These are phyloP conservation scores for Gortyna flavago DNA, from an alignment of 2,888 invertebrate genomes.

Conservation along the genomic window DNA sequence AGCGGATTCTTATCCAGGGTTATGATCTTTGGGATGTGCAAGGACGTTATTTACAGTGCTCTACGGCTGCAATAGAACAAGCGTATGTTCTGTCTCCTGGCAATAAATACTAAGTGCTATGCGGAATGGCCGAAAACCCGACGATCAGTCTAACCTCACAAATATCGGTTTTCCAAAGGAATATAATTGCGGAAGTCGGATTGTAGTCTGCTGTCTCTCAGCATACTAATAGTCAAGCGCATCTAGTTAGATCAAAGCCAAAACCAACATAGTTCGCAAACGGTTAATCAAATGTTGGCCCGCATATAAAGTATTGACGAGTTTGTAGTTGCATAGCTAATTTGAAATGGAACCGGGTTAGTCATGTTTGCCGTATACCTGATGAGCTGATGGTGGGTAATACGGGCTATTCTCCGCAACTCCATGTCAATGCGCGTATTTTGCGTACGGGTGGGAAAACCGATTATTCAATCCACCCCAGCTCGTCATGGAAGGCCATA, in stretches of 20 bases:
- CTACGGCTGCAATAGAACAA: not conserved
- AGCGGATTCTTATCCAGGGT: not conserved
- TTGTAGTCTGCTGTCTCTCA: not conserved
- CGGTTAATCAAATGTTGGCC: constrained; percentile 49
- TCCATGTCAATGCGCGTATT: too few relatives aligned
- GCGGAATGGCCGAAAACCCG: not conserved
- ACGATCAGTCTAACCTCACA: not conserved
- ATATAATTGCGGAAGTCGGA: constrained; percentile 22
- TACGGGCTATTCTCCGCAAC: too few relatives aligned
- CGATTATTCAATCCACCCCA: too few relatives aligned
- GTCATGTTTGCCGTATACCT: constrained; percentile 1
- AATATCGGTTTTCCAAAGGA: constrained; percentile 23
- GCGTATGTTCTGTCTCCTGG: not conserved
- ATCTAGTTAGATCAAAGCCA: constrained; percentile 39
- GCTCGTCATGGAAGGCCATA: too few relatives aligned
- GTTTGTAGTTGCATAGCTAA: constrained; percentile 15
- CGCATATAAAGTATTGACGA: constrained; percentile 36
- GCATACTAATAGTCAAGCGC: constrained; percentile 33
- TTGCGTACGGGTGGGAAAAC: too few relatives aligned
- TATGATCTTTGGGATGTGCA: not conserved
- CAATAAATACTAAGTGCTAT: not conserved
- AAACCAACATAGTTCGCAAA: constrained; percentile 38
- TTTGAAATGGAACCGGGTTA: constrained; percentile 4
- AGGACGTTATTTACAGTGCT: not conserved
- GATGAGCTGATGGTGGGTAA: not conserved